A percentile compares a stretch with the other conserved stretches of the same genome.
phyloP scores from a whole-genome alignment of 2,113 vertebrate species.

The Numida meleagris region DNA sequence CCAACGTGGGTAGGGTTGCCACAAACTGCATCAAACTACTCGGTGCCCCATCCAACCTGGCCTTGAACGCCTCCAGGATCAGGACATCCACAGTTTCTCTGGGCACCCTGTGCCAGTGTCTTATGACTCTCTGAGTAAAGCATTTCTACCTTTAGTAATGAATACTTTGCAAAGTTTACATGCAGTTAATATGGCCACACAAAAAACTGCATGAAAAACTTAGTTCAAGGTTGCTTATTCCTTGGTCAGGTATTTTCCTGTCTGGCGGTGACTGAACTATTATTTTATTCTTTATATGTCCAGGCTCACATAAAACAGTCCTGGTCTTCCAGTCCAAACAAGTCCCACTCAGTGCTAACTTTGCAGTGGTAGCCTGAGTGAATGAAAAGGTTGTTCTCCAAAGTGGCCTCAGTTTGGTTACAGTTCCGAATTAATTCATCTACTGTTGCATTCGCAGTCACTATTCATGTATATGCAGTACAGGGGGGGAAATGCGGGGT shows the following conservation, averaged over 20 bases:
- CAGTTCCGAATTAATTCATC: neutral
- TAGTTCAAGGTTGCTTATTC: neutral
- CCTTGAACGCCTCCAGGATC: too few relatives aligned
- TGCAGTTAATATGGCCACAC: neutral
- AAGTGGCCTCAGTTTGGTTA: neutral
- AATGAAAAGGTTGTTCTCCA: neutral
- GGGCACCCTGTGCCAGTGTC: too few relatives aligned
- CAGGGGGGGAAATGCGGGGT: neutral
- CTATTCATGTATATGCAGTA: neutral
- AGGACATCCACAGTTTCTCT: too few relatives aligned
- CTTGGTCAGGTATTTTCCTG: neutral
- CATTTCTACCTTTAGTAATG: neutral
- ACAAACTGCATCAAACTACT: too few relatives aligned
- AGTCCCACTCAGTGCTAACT: neutral
- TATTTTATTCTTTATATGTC: neutral
- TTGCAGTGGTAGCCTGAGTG: neutral
- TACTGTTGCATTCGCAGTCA: neutral
- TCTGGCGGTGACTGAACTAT: neutral
- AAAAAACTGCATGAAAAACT: neutral
- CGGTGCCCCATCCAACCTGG: too few relatives aligned
- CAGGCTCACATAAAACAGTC: neutral
- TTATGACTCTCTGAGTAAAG: too few relatives aligned
- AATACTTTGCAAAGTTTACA: neutral
- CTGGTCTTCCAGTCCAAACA: neutral
- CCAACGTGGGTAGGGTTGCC: too few relatives aligned